Evolutionary conservation across 2,888 invertebrate genomes (phyloP), one percentile per base, ranked within the genome.

Genomic region (Cryptocephalus primarius): DNA sequence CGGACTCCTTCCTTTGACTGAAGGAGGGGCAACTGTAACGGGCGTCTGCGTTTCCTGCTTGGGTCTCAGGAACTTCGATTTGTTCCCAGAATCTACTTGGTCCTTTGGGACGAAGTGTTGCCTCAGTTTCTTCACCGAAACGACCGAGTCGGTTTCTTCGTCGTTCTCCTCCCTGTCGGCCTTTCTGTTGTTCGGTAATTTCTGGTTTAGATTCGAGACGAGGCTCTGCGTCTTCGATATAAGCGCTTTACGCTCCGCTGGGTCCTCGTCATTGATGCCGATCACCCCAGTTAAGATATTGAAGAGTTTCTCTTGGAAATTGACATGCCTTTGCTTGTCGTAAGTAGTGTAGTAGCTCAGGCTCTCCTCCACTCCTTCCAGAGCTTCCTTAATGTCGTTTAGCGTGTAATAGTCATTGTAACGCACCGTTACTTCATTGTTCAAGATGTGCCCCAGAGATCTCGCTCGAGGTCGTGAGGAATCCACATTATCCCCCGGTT

Each of bases 251-350:
- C 50, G 55, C 34, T 50, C 50, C 34, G 46, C 42, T 3, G 44
- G 44, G 14, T 49, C 50, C 33, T 50, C 50, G 10, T 49, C 48
- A 31, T 55, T 55, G 12, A 59, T 53, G 33, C 51, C 57, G 3
- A 55, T 55, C 31, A 58, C 54, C 34, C 49, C 51, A 8, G 56
- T 57, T 38, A 59, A 45, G 12, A 56, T 51, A 13, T 55, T 55
- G 42, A 59, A 58, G 8, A 59, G 42, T 39, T 57, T 52, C 40
- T 58, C 57, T 50, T 57, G 58, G 40, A 58, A 53, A 1, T 50
- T 50, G 14, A 59, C 57, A 22, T 59, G 59, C 8, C 53, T 57
- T n/a, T 51, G 53, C 39, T 59, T 59, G 31, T 58, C 52, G 40
- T 59, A 59, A 8, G 51, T 45, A 42, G 54, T 48, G 38, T 59